Conservation (phyloP, 2,113 vertebrate genomes). For the Acanthisitta chloris region DNA sequence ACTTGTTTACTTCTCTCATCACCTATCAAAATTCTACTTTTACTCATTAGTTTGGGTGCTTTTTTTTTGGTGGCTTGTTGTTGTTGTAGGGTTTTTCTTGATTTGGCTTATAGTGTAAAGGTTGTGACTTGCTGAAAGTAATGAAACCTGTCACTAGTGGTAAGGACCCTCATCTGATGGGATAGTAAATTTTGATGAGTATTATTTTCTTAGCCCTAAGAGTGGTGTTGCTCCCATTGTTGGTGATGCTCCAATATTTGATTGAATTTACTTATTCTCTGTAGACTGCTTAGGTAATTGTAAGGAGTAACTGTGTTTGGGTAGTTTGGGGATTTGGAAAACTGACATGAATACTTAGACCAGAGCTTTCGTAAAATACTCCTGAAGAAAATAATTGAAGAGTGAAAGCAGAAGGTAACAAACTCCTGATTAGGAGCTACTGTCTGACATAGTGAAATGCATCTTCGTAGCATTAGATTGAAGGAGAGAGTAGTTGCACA, state of each 20-base stretch:
- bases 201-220: background rate
- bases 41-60: background rate
- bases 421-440: background rate
- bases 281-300: background rate
- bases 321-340: background rate
- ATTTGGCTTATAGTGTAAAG: background rate
- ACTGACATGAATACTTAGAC: background rate
- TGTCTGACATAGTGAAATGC: background rate
- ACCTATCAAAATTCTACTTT: background rate
- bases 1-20: background rate
- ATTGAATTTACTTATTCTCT: background rate
- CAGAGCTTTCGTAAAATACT: background rate
- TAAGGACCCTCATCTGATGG: background rate
- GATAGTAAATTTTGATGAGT: background rate
- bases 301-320: background rate
- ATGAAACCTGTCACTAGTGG: background rate
- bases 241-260: background rate
- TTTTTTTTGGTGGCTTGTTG: background rate
- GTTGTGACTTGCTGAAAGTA: background rate
- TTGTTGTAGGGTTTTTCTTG: background rate
- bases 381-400: background rate
- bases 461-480: background rate
- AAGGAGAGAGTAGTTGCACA: background rate
- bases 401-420: background rate
- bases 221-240: background rate